phyloP scores from a whole-genome alignment of 2,888 invertebrate species.

The Drosophila hamatofila region DNA sequence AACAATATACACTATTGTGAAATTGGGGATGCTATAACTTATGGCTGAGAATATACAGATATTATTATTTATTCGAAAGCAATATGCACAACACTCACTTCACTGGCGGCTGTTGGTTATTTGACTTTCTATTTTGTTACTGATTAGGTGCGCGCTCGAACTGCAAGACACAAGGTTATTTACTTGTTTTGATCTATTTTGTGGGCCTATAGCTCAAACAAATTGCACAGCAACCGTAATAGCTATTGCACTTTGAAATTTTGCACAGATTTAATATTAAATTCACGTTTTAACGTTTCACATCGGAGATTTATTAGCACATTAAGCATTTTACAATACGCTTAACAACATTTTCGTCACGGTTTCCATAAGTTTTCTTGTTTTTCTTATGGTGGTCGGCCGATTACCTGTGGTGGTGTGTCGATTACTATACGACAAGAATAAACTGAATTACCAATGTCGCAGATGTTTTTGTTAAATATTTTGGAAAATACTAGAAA shows the following conservation, averaged over 20 bases:
- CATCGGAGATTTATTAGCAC: conserved; percentile 55
- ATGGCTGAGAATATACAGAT: conserved; percentile 16
- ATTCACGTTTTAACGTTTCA: conserved; percentile 56
- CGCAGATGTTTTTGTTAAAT: conserved; percentile 31
- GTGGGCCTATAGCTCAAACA: conserved; percentile 25
- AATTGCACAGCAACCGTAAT: conserved; percentile 38
- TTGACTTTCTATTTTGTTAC: conserved; percentile 76
- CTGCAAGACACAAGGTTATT: conserved; percentile 71
- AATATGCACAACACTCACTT: conserved; percentile 76
- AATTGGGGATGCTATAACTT: conserved; percentile 21
- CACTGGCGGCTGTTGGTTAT: conserved; percentile 77
- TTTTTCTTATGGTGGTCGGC: conserved; percentile 50
- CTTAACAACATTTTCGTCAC: conserved; percentile 69
- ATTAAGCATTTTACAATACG: conserved; percentile 70
- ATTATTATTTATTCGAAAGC: conserved; percentile 44
- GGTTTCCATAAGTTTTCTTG: conserved; percentile 58
- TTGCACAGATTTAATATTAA: conserved; percentile 64
- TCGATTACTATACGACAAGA: conserved; percentile 15
- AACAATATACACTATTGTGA: conserved; percentile 22
- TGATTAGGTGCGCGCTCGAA: conserved; percentile 37
- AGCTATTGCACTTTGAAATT: conserved; percentile 75
- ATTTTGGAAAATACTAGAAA: conserved; percentile 26
- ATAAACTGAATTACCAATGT: conserved; percentile 16
- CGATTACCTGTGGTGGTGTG: conserved; percentile 38
- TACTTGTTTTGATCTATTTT: conserved; percentile 61